Conservation (phyloP, 2,113 vertebrate species). For the Anarhynchus alexandrinus region DNA sequence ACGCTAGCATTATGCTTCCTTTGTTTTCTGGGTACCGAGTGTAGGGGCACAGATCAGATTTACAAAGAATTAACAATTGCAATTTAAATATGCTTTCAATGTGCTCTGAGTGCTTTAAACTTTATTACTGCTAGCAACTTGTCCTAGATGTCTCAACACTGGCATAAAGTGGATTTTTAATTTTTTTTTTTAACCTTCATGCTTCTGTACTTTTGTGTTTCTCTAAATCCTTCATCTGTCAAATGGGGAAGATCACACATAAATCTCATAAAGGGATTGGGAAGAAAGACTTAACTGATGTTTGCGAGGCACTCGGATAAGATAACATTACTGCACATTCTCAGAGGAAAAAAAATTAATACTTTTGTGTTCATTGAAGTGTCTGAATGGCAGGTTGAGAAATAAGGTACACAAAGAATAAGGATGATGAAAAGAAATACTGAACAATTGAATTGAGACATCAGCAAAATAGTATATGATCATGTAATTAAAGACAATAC, state of each 20-base stretch:
- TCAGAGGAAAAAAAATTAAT: slow-evolving; percentile 41
- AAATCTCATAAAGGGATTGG: slow-evolving; percentile 2
- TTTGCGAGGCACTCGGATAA: slow-evolving; percentile 41
- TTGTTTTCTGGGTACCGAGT: neutral
- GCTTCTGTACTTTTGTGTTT: neutral
- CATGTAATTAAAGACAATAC: slow-evolving; percentile 60
- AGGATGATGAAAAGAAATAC: slow-evolving; percentile 52
- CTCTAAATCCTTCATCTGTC: slow-evolving; percentile 25
- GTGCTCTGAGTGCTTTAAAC: neutral
- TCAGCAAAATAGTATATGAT: slow-evolving; percentile 56
- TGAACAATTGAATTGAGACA: slow-evolving; percentile 53
- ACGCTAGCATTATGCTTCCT: neutral
- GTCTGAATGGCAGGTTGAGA: slow-evolving; percentile 64
- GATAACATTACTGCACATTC: slow-evolving; percentile 3
- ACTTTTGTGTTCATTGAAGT: slow-evolving; percentile 57
- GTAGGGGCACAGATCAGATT: neutral
- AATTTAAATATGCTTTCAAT: neutral
- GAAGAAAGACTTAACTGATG: slow-evolving; percentile 49
- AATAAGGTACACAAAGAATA: slow-evolving; percentile 57
- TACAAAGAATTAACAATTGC: neutral
- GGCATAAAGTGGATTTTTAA: neutral
- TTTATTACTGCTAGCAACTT: neutral
- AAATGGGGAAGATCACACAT: slow-evolving; percentile 7
- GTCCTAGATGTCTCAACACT: neutral
- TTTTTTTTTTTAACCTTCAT: neutral